Percentiles rank a stretch among this genome's conserved stretches.
Conservation (phyloP, 2,888 invertebrate species). For the Agonum fuliginosum region DNA sequence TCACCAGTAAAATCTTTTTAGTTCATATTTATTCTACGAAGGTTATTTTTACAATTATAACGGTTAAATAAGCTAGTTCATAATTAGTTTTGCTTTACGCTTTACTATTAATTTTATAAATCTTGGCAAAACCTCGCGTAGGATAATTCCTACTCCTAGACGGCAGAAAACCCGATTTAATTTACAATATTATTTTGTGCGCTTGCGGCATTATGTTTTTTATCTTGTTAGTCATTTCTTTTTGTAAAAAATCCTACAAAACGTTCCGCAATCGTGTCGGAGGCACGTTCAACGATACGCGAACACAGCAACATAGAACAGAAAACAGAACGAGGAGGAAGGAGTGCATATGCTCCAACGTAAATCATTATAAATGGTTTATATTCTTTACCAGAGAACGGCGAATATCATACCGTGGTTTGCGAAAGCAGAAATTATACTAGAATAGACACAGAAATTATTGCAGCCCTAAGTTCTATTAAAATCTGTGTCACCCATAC, state of each 20-base stretch:
- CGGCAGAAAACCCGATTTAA: slow-evolving; percentile 38
- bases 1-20: too few species aligned
- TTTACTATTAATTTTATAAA: too few species aligned
- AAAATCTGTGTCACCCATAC: too few species aligned
- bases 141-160: slow-evolving; percentile 4
- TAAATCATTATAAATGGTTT: slow-evolving; percentile 51
- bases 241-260: slow-evolving; percentile 14
- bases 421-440: too few species aligned
- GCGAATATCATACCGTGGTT: too few species aligned
- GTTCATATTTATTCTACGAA: too few species aligned
- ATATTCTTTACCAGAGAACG: too few species aligned
- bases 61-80: too few species aligned
- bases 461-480: too few species aligned
- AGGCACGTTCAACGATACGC: slow-evolving; percentile 34
- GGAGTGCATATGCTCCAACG: slow-evolving; percentile 7
- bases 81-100: too few species aligned
- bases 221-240: slow-evolving; percentile 51
- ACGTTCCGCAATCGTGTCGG: slow-evolving; percentile 28
- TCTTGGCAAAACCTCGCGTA: neutral
- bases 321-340: neutral
- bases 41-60: too few species aligned
- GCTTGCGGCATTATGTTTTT: slow-evolving; percentile 43
- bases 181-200: slow-evolving; percentile 43
- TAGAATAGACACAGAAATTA: too few species aligned
- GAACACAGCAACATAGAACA: neutral